Percentiles rank a stretch among this genome's conserved stretches.
Evolutionary conservation across 2,888 invertebrate species (phyloP).

Genomic region (Drosophila formosana): DNA sequence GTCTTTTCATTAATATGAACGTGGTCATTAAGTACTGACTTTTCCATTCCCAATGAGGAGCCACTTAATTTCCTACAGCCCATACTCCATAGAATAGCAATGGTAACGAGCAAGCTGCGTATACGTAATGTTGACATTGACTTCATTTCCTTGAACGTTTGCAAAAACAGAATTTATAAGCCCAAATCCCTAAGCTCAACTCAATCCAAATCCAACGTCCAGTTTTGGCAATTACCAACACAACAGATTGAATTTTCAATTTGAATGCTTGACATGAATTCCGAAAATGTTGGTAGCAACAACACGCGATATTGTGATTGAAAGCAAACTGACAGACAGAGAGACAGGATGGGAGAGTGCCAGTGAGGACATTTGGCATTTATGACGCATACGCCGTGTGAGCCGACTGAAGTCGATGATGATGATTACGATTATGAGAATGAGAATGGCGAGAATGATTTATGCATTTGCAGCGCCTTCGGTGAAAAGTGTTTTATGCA

Average conservation of each 20-base stretch:
- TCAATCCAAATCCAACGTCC: conserved; percentile 28
- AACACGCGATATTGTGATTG: conserved; percentile 42
- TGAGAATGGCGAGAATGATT: conserved; percentile 51
- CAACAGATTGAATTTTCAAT: conserved; percentile 54
- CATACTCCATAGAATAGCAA: conserved; percentile 11
- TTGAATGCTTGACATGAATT: conserved; percentile 30
- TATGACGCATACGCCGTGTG: conserved; percentile 40
- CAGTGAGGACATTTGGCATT: conserved; percentile 30
- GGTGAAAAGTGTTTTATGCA: conserved; percentile 60
- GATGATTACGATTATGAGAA: conserved; percentile 31
- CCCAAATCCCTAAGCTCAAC: conserved; percentile 15
- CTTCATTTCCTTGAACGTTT: conserved; percentile 63
- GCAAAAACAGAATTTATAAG: conserved; percentile 56
- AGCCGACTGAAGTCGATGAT: conserved; percentile 17
- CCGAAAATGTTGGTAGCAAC: conserved; percentile 11
- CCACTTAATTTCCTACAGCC: conserved; percentile 71
- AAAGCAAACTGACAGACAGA: conserved; percentile 1
- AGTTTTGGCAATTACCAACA: conserved; percentile 54
- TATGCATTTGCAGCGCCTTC: conserved; percentile 68
- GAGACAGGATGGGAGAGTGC: background rate
- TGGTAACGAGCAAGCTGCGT: conserved; percentile 37
- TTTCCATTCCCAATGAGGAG: conserved; percentile 29
- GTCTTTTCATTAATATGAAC: conserved; percentile 47
- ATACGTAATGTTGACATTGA: conserved; percentile 43
- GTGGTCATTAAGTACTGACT: conserved; percentile 20